Evolutionary conservation across 2,113 vertebrate species (phyloP), one percentile per base, ranked within the genome.

Genomic region (Mobula birostris): DNA sequence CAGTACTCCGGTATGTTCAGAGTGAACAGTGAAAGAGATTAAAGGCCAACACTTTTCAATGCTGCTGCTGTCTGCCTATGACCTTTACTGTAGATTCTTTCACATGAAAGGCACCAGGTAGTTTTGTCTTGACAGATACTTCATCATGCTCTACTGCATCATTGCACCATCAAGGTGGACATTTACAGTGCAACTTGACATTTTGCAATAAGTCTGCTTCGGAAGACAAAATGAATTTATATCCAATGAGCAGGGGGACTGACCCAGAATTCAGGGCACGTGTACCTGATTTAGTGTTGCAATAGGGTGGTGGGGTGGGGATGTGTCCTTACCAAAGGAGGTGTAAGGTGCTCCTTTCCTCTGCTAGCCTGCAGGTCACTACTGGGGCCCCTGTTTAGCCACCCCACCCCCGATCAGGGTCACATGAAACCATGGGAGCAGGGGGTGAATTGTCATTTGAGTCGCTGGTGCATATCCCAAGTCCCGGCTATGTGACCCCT

Each of bases 201-300:
- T 32, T 88, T 66, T 17, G n/a, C 12, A 88, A 32, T 32, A 61
- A 88, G 58, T 17, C 56, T 32, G 58, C 63, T 88, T 58, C 29
- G 63, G 29, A 63, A 63, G 85, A 88, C 85, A 88, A 32, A 63
- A 14, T 88, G 27, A 88, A 66, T 88, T 88, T 88, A 88, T 88
- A 63, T 17, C 4, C 12, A 63, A 15, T n/a, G 85, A 63, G 85
- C 85, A 19, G 58, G 63, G 29, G 29, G 58, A 32, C 27, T 61
- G 56, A 29, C 61, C 56, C 56, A 29, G 8, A 2, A 6, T 12
- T 32, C 61, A 32, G 40, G 40, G 6, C 80, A 87, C n/a, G 48
- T 48, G 3, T 48, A 4, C 48, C 48, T 48, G 48, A 48, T 48
- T 48, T 48, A 48, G 48, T 48, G 48, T 48, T 48, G 48, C 48